These are phyloP conservation scores for Bradypodion pumilum DNA, from an alignment of 2,797 vertebrate genomes.

Conservation along the genomic window DNA sequence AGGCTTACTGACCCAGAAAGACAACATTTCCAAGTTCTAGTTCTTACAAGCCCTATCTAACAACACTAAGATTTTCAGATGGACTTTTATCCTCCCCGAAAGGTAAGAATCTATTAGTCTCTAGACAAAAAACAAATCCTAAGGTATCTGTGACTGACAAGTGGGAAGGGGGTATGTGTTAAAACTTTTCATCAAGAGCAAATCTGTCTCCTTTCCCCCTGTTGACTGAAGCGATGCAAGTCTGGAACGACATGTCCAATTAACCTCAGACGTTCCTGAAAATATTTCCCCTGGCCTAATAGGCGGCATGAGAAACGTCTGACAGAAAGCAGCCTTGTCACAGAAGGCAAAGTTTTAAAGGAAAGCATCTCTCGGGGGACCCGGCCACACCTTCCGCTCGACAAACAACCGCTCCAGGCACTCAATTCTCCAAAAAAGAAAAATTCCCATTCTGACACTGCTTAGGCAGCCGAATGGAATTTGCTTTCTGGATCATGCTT, in stretches of 20 bases:
- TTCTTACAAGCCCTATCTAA: too few relatives aligned
- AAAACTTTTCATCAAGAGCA: conserved; percentile 4
- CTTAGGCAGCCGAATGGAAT: conserved; percentile 34
- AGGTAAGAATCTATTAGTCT: neutral
- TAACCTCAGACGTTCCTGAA: conserved; percentile 50
- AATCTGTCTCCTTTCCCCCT: conserved; percentile 29
- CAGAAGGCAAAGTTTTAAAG: conserved; percentile 1
- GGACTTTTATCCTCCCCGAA: neutral
- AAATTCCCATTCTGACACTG: neutral
- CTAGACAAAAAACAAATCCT: neutral
- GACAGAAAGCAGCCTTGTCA: conserved; percentile 40
- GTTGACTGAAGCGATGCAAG: neutral
- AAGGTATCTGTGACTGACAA: conserved; percentile 11
- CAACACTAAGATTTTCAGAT: neutral
- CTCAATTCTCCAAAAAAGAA: conserved; percentile 18
- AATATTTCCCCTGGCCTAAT: conserved; percentile 48
- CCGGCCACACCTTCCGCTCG: neutral
- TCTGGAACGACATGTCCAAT: conserved; percentile 30
- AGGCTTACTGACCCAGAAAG: too few relatives aligned
- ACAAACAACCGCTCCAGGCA: neutral
- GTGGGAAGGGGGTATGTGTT: neutral
- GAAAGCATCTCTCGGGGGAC: neutral
- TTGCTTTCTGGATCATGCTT: conserved; percentile 5
- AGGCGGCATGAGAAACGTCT: conserved; percentile 31
- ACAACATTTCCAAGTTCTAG: too few relatives aligned